Evolutionary conservation across 2,113 vertebrate species (phyloP), one percentile per base, ranked within the genome.

Genomic region (Meles meles): DNA sequence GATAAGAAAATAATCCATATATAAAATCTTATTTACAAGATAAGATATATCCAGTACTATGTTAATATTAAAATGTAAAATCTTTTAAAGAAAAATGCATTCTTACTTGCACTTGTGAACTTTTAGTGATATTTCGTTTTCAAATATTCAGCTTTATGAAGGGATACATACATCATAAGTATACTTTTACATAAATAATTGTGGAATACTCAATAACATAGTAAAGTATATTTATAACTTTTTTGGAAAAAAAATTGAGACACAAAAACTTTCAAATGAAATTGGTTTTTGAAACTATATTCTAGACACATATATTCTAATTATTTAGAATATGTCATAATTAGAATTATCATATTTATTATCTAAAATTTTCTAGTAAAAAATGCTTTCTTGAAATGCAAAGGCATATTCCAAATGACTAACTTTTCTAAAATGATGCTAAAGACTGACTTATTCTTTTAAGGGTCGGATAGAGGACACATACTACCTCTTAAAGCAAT

Each of bases 1-100:
- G n/a, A 34, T 96, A 89, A 85, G 71, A 90, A 97, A 96, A 25
- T 81, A 44, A 71, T 81, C 49, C 29, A 90, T 11, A 7, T 44
- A 23, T 13, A 87, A 55, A 55, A 95, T 52, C 61, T 81, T 88
- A 31, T 72, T 88, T 89, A 71, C 27, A 87, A 71, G 15, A 29
- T 86, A 44, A 98, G 89, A 61, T 55, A 23, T 11, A 27, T 6
- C 34, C n/a, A 37, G n/a, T 94, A 13, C 3, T 88, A 89, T 0
- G 0, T 84, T 94, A 52, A 59, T 89, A 21, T 77, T 82, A 93
- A 81, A 93, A 94, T 67, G 84, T 72, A 81, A 2, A 7, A 21
- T 63, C 63, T 27, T 7, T 71, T 95, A 84, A 27, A 3, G 10
- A 83, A 47, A 91, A 57, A 67, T 92, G 1, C 7, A 65, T 95